Base-by-base conservation (phyloP, 2,113 vertebrate species). In the Ptychochromis oligacanthus region DNA sequence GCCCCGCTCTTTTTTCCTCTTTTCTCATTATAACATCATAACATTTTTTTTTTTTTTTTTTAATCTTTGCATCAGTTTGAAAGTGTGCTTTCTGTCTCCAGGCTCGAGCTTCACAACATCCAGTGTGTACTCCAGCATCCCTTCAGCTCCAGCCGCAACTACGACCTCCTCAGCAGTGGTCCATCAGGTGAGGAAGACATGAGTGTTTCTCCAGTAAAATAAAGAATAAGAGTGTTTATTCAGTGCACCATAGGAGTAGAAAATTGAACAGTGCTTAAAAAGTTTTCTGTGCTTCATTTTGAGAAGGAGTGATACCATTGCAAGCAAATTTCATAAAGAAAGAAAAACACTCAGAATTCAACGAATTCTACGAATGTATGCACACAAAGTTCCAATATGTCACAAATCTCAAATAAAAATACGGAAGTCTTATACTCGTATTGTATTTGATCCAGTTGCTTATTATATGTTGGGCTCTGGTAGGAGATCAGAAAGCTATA, bases 21-120 rank as follows among this genome's bases (percentile, higher is more conserved):
- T 28, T n/a, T 31, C 46, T 26, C 18, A 34, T 72, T 52, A 54
- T 54, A 72, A 72, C 17, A 34, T 72, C 46, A 72, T 0, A 52
- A 43, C 0, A 52, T 49, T 20, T 52, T 20, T 65, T 43, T 65
- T 43, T 43, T 14, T 13, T 3, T 31, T 72, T 31, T 52, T 28
- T 3, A 70, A 10, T 13, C 43, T 17, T 59, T 26, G 20, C 3
- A 22, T 5, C 24, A 9, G 28, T 74, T 65, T 88, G 18, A 74
- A 22, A 1, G 1, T 80, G 0, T 61, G 28, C 2, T 55, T 52
- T 87, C 4, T 87, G 3, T 81, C 62, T 79, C 17, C 86, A 96
- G 96, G 95, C 80, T 95, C 96, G 5, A 96, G 96, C 88, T 96
- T 96, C 87, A 96, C 95, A 31, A 96, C 95, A 31, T 95, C 96